phyloP scores from a whole-genome alignment of 30 jellyfish, hydroid and myxozoan genomes.

The Turritopsis dohrnii region DNA sequence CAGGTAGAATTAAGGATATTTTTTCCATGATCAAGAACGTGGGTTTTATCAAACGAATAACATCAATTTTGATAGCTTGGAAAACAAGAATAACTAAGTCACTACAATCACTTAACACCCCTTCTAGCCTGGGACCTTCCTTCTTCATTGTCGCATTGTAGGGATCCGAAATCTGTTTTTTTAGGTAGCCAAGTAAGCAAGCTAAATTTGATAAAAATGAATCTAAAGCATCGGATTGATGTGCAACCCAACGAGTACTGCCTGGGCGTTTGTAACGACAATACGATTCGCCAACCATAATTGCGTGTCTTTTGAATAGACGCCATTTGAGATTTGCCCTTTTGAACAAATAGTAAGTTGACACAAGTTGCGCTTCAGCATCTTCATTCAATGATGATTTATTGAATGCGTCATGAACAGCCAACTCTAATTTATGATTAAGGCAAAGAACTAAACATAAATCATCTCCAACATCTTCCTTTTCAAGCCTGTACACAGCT shows the following conservation, averaged over 20 bases:
- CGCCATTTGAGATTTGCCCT: constrained; percentile 11
- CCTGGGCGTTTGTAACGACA: neutral
- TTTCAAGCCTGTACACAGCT: neutral
- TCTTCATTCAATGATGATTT: neutral
- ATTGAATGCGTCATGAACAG: neutral
- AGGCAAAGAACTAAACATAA: neutral
- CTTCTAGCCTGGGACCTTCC: neutral
- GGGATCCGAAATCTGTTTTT: neutral
- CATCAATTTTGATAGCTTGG: neutral
- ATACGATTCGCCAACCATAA: neutral
- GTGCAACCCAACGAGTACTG: constrained; percentile 22
- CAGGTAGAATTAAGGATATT: too few relatives aligned
- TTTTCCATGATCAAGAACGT: too few relatives aligned
- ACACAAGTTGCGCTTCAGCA: neutral
- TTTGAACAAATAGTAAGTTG: constrained; percentile 19
- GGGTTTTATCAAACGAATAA: neutral
- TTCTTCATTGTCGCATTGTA: neutral
- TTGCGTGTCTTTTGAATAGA: neutral
- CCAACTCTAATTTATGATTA: neutral
- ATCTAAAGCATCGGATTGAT: constrained; percentile 4
- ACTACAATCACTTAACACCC: neutral
- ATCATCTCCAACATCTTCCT: constrained; percentile 28
- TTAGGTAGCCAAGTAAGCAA: neutral
- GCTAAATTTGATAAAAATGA: neutral
- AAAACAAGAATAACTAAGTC: neutral